Conservation (phyloP, 2,888 invertebrate genomes). For the Ennomos quercinarius region DNA sequence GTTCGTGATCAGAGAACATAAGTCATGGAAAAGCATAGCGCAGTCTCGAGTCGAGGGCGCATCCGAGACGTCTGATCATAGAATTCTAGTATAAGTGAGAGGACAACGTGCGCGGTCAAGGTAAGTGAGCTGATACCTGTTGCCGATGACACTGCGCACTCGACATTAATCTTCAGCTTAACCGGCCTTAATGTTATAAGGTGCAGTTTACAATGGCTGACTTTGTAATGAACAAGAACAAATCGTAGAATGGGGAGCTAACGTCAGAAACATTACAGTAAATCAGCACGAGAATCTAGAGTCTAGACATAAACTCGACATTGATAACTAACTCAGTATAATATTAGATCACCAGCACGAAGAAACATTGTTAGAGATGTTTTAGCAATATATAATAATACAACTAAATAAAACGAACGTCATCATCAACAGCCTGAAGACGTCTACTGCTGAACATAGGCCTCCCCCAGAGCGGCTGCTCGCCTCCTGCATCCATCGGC, state of each 20-base stretch:
- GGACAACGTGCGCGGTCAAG: conserved; percentile 80
- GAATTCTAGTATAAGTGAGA: conserved; percentile 68
- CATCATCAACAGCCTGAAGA: too few relatives aligned
- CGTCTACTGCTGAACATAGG: too few relatives aligned
- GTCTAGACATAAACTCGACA: conserved; percentile 53
- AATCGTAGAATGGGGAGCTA: conserved; percentile 35
- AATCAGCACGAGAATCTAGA: conserved; percentile 50
- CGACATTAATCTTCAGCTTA: conserved; percentile 67
- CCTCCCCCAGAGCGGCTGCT: too few relatives aligned
- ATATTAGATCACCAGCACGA: conserved; percentile 21
- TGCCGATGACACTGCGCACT: conserved; percentile 68
- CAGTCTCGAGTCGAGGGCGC: conserved; percentile 38
- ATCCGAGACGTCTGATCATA: conserved; percentile 59
- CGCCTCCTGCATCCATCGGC: too few relatives aligned
- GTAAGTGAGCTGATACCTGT: conserved; percentile 72
- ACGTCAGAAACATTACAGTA: conserved; percentile 49
- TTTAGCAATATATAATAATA: too few relatives aligned
- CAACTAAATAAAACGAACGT: too few relatives aligned
- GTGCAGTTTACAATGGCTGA: conserved; percentile 51
- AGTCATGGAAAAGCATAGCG: conserved; percentile 43
- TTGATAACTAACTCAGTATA: conserved; percentile 40
- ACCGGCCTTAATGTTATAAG: conserved; percentile 54
- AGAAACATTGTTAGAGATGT: too few relatives aligned
- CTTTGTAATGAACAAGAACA: conserved; percentile 42
- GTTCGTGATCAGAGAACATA: conserved; percentile 41